Conservation (phyloP, 2,797 vertebrate genomes). For the Naso thynnoides region DNA sequence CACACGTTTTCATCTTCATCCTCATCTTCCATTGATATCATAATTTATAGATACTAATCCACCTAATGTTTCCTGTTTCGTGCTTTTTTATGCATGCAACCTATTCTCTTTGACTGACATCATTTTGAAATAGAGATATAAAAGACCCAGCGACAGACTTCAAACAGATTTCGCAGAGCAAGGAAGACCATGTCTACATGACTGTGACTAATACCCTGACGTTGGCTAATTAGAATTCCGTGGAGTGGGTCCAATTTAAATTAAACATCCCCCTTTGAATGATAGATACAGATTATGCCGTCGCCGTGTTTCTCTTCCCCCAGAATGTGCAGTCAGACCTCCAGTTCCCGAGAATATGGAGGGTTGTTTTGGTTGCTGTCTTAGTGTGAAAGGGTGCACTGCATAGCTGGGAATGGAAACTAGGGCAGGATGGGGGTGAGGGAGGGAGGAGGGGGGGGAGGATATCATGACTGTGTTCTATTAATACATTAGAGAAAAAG, state of each 20-base stretch:
- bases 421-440: conserved; percentile 80
- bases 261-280: conserved; percentile 63
- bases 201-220: conserved; percentile 66
- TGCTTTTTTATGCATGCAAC: conserved; percentile 51
- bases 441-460: conserved; percentile 77
- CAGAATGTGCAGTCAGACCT: conserved; percentile 48
- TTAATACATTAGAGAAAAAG: conserved; percentile 88
- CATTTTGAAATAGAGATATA: conserved; percentile 52
- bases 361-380: conserved; percentile 75
- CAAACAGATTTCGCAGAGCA: conserved; percentile 63
- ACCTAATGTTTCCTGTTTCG: conserved; percentile 28
- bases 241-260: conserved; percentile 60
- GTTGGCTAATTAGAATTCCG: conserved; percentile 68
- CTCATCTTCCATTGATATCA: conserved; percentile 55
- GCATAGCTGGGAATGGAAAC: conserved; percentile 82
- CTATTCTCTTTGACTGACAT: conserved; percentile 54
- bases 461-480: conserved; percentile 88
- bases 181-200: conserved; percentile 54
- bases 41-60: conserved; percentile 50
- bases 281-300: conserved; percentile 73
- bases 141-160: conserved; percentile 58
- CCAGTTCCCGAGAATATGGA: conserved; percentile 52
- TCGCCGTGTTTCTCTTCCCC: conserved; percentile 48
- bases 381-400: conserved; percentile 63
- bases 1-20: conserved; percentile 77